Evolutionary conservation across 2,797 vertebrate genomes (phyloP).

Genomic region (Monodelphis domestica): DNA sequence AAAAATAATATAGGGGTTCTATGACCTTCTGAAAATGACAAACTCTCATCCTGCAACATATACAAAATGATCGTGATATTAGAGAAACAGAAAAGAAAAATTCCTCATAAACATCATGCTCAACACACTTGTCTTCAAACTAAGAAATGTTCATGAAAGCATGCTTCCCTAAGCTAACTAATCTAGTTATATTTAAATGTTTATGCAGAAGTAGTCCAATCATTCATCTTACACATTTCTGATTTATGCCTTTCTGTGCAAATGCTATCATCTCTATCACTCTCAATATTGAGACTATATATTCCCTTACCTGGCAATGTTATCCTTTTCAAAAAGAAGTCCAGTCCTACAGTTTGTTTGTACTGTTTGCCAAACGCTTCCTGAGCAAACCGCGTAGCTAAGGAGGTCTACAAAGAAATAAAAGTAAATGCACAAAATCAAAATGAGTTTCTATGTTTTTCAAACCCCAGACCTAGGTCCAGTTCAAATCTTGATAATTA

Average conservation of each 20-base stretch:
- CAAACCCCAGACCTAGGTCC: constrained; percentile 67
- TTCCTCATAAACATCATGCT: constrained; percentile 15
- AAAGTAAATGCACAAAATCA: constrained; percentile 82
- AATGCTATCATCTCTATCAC: constrained; percentile 18
- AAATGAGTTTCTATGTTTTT: constrained; percentile 77
- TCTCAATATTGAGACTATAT: constrained; percentile 65
- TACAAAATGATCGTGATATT: not conserved
- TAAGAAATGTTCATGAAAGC: constrained; percentile 37
- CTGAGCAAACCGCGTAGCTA: constrained; percentile 97
- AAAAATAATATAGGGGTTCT: constrained; percentile 47
- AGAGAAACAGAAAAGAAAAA: not conserved
- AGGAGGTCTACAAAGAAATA: constrained; percentile 91
- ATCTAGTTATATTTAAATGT: constrained; percentile 34
- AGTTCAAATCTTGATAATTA: constrained; percentile 52
- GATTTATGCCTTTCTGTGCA: constrained; percentile 45
- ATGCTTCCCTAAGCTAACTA: constrained; percentile 46
- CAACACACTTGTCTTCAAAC: constrained; percentile 1
- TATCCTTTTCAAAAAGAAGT: constrained; percentile 99
- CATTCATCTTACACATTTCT: constrained; percentile 54
- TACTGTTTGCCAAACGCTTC: constrained; percentile 99
- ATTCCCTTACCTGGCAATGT: constrained; percentile 95
- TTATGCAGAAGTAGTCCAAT: constrained; percentile 54
- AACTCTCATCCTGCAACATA: not conserved
- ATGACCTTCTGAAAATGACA: not conserved
- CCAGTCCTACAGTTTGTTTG: constrained; percentile 99